These are phyloP conservation scores for Salvelinus namaycush DNA, from an alignment of 2,113 vertebrate species.

Conservation along the genomic window DNA sequence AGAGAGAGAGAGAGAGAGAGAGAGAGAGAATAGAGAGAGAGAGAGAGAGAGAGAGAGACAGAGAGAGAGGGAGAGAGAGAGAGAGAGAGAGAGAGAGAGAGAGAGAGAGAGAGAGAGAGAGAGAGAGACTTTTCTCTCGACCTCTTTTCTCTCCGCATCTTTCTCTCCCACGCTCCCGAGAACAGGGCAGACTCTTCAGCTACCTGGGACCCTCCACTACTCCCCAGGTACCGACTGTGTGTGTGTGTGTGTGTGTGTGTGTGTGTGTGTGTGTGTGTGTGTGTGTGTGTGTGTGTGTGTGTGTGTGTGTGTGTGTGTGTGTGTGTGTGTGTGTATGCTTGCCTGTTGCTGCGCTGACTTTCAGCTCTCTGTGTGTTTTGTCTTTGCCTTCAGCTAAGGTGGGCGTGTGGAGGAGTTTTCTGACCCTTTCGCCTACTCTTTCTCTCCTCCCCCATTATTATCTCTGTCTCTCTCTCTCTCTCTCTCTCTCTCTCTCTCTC, in stretches of 20 bases:
- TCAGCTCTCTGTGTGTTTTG: slow-evolving; percentile 9
- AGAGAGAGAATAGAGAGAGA: too few relatives aligned
- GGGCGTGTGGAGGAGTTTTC: slow-evolving; percentile 62
- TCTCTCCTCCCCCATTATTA: background rate
- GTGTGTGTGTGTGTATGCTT: slow-evolving; percentile 19
- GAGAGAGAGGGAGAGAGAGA: background rate
- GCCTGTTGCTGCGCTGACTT: background rate
- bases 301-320: slow-evolving; percentile 38
- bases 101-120: background rate
- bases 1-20: slow-evolving; percentile 14
- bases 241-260: slow-evolving; percentile 41
- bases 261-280: slow-evolving; percentile 27
- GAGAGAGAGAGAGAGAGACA: too few relatives aligned
- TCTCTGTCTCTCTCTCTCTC: too few relatives aligned
- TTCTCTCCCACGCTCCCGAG: slow-evolving; percentile 68
- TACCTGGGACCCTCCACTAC: slow-evolving; percentile 57
- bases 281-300: slow-evolving; percentile 32
- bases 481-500: too few relatives aligned
- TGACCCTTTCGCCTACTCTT: slow-evolving; percentile 67
- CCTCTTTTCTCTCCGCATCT: slow-evolving; percentile 57
- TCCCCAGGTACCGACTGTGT: slow-evolving; percentile 50
- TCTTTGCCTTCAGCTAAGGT: slow-evolving; percentile 57
- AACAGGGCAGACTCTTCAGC: slow-evolving; percentile 48
- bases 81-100: background rate
- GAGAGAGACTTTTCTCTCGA: slow-evolving; percentile 46